Evolutionary conservation across 2,797 vertebrate genomes (phyloP), one percentile per base, ranked within the genome.

Genomic region (Rallus crepitans): DNA sequence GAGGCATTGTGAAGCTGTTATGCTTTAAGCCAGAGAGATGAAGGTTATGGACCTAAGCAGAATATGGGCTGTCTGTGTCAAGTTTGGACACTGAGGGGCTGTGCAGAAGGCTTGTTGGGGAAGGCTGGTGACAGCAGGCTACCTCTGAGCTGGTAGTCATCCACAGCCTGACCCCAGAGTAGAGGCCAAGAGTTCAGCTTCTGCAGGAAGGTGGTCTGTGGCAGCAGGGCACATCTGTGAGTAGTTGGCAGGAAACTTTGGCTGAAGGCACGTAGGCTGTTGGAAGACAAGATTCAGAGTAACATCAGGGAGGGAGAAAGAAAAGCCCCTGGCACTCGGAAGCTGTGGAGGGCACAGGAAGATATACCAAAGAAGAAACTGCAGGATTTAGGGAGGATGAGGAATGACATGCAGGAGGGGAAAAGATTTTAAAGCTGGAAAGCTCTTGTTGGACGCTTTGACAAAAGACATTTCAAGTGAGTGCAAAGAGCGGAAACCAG

Each of bases 71-170:
- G 73, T 7, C 37, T 79, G 18, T 50, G 42, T 37, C n/a, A 24
- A 37, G 17, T 3, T 25, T 25, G 33, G 45, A 40, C 16, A 8
- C 3, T 7, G 13, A 33, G 45, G 12, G 24, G 19, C 77, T 35
- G 12, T 64, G 70, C 45, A 59, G 64, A 37, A 4, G 24, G 42
- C 40, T 35, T 40, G 7, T 6, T 33, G 30, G 23, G 52, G 5
- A 78, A 42, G 28, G 45, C 6, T 48, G n/a, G 28, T 30, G 27
- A 16, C 33, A n/a, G 57, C 0, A 0, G 73, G 31, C 55, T 42
- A 1, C 10, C n/a, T 40, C n/a, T 0, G 2, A 33, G 64, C 27
- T 50, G 33, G 40, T 35, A 19, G 33, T 68, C 33, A 45, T 33
- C n/a, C 56, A 12, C 23, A 47, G 42, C 60, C 61, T 0, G 39